These are phyloP conservation scores for Strix occidentalis DNA, from an alignment of 2,797 vertebrate genomes.

Conservation along the genomic window DNA sequence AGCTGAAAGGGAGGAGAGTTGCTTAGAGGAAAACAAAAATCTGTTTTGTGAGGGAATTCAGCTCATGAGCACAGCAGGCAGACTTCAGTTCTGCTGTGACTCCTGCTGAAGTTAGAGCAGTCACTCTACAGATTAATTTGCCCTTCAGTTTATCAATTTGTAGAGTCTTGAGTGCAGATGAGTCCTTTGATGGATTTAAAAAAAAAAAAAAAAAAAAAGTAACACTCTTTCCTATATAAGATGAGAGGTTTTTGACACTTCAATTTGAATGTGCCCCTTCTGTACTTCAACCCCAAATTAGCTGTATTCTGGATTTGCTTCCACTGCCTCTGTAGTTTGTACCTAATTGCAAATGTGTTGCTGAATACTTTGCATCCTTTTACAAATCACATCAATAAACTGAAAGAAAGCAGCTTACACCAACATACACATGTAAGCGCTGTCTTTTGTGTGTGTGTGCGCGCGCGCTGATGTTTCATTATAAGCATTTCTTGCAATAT, in stretches of 20 bases:
- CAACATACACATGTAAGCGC: not conserved
- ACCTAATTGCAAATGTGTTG: not conserved
- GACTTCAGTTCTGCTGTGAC: not conserved
- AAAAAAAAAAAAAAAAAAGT: not conserved
- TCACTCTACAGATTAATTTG: not conserved
- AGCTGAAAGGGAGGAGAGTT: not conserved
- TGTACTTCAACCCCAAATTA: not conserved
- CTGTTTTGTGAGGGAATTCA: not conserved
- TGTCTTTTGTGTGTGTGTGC: not conserved
- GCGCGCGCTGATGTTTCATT: not conserved
- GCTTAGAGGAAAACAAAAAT: conserved; percentile 41
- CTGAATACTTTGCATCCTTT: not conserved
- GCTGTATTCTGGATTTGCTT: not conserved
- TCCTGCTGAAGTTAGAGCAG: not conserved
- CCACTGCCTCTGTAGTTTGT: not conserved
- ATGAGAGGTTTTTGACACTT: not conserved
- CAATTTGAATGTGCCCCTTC: not conserved
- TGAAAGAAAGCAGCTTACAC: not conserved
- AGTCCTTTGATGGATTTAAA: not conserved
- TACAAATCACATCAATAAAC: not conserved
- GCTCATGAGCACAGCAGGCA: not conserved
- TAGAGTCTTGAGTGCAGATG: not conserved
- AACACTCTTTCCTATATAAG: not conserved
- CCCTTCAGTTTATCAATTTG: not conserved
- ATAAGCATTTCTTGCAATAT: not conserved